Base-by-base conservation (phyloP, 2,888 invertebrate species). In the Mesoligia furuncula region DNA sequence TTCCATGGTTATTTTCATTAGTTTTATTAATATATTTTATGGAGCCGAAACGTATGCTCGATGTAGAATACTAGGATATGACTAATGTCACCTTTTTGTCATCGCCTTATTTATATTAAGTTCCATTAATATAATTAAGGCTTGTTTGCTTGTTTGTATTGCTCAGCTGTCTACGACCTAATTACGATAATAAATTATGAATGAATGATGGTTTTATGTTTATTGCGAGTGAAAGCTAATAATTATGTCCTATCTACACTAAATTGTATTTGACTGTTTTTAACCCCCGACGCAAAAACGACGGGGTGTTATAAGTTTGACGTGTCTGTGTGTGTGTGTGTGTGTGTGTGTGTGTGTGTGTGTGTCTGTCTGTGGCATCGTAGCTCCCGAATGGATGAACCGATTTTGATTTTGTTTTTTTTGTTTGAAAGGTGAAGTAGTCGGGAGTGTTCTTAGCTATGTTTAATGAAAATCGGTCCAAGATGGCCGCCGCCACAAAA, bases 111-210 rank as follows among this genome's bases (percentile, higher is more conserved):
- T 82, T 82, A 61, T 75, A 36, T 62, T 75, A 54, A 54, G 45
- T 79, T 79, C 79, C 79, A 79, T 82, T 67, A 79, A 67, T 76
- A 39, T 67, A 31, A 79, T 79, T 67, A 75, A 67, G 61, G 36
- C 45, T 39, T 62, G 62, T 79, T 67, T 75, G 36, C 45, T 39
- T 62, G 62, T 79, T 67, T 75, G 45, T n/a, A 42, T 31, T 59
- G 31, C 42, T 65, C 27, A 31, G n/a, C n/a, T 59, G n/a, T 59
- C 48, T 59, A 31, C n/a, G 3, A 31, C 42, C 17, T 36, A 59
- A 81, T 73, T 36, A 42, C 17, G 17, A 36, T 51, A 73, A 74
- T 73, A 39, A 74, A 27, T 67, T 61, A 61, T 77, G 36, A 36
- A 36, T 36, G 5, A 36, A 27, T 68, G 31, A 51, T 48, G 39